These are phyloP conservation scores for Galerucella nymphaeae DNA, from an alignment of 2,888 invertebrate species.

Conservation along the genomic window DNA sequence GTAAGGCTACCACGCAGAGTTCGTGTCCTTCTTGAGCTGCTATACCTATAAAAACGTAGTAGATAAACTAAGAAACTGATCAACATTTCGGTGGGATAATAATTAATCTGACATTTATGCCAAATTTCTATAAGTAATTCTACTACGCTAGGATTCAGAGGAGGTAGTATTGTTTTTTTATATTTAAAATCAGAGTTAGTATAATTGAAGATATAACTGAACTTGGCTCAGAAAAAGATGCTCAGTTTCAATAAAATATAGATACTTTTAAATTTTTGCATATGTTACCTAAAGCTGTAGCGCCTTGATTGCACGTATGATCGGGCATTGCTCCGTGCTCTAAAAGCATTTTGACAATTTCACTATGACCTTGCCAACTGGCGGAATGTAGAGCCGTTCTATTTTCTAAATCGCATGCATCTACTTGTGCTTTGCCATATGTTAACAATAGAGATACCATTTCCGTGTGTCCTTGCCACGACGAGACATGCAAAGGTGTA, in stretches of 20 bases:
- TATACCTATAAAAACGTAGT: conserved; percentile 72
- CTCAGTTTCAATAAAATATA: not conserved
- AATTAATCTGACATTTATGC: too few relatives aligned
- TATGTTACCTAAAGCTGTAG: conserved; percentile 82
- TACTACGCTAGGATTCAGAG: too few relatives aligned
- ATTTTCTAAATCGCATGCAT: conserved; percentile 87
- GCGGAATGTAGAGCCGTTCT: conserved; percentile 94
- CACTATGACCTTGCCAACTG: conserved; percentile 93
- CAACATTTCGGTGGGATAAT: too few relatives aligned
- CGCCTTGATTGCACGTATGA: conserved; percentile 95
- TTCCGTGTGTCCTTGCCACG: conserved; percentile 95
- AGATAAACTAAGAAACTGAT: too few relatives aligned
- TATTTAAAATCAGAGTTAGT: too few relatives aligned
- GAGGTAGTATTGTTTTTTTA: too few relatives aligned
- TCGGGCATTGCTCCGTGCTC: conserved; percentile 85
- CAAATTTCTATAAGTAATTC: too few relatives aligned
- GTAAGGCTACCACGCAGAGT: conserved; percentile 85
- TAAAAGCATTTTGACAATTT: conserved; percentile 83
- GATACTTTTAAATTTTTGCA: not conserved
- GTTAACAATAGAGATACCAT: conserved; percentile 89
- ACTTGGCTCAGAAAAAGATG: conserved; percentile 5
- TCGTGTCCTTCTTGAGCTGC: conserved; percentile 97
- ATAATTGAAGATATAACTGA: too few relatives aligned
- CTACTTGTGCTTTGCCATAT: conserved; percentile 83
- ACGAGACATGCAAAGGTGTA: conserved; percentile 88